phyloP scores from a whole-genome alignment of 2,113 vertebrate species.

The Phocoena sinus region DNA sequence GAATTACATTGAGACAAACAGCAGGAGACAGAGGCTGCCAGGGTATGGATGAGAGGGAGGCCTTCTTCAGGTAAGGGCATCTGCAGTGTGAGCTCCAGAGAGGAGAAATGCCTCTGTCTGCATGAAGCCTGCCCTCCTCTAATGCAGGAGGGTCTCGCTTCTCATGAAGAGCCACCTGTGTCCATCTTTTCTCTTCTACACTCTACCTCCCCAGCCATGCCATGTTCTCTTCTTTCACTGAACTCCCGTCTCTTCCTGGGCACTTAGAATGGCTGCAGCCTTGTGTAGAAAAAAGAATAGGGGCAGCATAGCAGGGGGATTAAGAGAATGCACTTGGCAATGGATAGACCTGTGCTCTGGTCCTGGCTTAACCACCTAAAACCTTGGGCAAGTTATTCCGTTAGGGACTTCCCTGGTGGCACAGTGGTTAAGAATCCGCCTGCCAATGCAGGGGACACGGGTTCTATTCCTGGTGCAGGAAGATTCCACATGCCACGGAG shows the following conservation, averaged over 20 bases:
- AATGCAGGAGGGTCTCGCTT: neutral
- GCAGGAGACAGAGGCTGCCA: neutral
- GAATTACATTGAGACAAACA: constrained; percentile 10
- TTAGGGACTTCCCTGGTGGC: neutral
- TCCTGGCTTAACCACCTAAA: neutral
- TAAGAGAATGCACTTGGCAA: neutral
- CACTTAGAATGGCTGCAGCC: neutral
- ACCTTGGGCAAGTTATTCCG: neutral
- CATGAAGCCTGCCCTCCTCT: neutral
- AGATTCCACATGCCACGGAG: too few relatives aligned
- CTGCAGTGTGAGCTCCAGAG: neutral
- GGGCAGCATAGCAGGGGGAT: neutral
- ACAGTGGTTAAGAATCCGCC: too few relatives aligned
- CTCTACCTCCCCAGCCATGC: fast-evolving
- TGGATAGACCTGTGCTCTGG: neutral
- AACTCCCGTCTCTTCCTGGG: neutral
- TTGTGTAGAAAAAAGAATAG: neutral
- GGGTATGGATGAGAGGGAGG: neutral
- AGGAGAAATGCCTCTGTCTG: neutral
- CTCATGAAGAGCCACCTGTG: neutral
- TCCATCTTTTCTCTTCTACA: neutral
- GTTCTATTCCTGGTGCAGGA: too few relatives aligned
- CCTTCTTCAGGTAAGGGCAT: neutral
- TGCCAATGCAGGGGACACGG: too few relatives aligned
- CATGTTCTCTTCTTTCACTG: neutral